Evolutionary conservation across 1,140 invertebrate species (phyloP).

Genomic region (Phthorimaea operculella): DNA sequence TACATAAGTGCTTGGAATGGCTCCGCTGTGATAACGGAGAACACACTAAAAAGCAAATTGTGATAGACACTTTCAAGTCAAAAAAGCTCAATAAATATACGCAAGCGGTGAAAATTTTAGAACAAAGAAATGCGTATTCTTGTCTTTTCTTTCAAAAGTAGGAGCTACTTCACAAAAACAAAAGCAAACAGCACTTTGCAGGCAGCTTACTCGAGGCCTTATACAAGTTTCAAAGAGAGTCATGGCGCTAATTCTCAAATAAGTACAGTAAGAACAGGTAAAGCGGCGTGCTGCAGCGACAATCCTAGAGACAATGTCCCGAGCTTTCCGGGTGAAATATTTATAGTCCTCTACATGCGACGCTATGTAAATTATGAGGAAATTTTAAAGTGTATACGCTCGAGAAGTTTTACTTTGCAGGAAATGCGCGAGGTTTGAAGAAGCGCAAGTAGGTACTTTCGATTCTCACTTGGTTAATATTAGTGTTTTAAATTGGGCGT

Average conservation of each 20-base stretch:
- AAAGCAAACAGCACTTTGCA: background rate
- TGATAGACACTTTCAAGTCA: no score
- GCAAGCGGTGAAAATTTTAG: no score
- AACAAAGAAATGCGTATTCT: no score
- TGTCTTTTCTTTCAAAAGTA: no score
- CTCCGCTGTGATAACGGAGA: no score
- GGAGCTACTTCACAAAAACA: background rate
- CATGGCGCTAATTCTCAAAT: slow-evolving; percentile 12
- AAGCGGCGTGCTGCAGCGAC: slow-evolving; percentile 10
- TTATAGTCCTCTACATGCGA: slow-evolving; percentile 20
- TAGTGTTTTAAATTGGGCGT: no score
- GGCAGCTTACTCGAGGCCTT: background rate
- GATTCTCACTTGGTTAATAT: no score
- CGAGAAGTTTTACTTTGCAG: background rate
- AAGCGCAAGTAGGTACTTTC: no score
- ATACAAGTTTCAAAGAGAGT: background rate
- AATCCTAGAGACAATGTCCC: slow-evolving; percentile 9
- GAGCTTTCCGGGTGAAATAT: slow-evolving; percentile 18
- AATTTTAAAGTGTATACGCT: slow-evolving; percentile 16
- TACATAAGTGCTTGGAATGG: no score
- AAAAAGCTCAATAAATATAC: no score
- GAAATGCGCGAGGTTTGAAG: no score
- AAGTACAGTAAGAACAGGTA: slow-evolving; percentile 13
- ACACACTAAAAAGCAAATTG: no score
- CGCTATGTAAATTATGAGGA: slow-evolving; percentile 23